Evolutionary conservation across 23 tunicate genomes (phyloP), one percentile per base, ranked within the genome.

Genomic region (Trididemnum clinides): DNA sequence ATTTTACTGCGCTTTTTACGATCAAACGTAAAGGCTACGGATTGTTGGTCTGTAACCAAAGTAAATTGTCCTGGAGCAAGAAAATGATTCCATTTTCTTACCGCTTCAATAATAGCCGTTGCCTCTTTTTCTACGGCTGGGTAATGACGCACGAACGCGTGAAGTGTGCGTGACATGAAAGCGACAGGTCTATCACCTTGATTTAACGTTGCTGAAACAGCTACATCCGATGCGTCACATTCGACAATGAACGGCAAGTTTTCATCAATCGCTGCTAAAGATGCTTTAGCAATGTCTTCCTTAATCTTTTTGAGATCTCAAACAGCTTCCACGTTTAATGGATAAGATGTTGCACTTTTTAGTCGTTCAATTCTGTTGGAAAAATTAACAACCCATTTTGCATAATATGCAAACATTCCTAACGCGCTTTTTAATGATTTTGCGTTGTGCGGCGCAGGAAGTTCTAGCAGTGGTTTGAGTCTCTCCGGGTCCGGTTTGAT

Each of bases 111-210:
- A 3, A 80, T 31, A 3, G 84, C 84, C 5, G 82, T 58, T 7
- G 88, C 88, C 49, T 84, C 82, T 32, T 74, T 84, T 31, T 84
- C 88, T 2, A 84, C 69, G 7, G 83, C 50, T 10, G 82, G 82
- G 32, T 84, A 73, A 15, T 4, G 37, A 20, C 15, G 79, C 29
- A 28, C 77, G 12, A 20, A 25, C 6, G 71, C 64, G 19, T 44
- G 63, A 7, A 76, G 30, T 10, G 65, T 39, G 5, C 84, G 19
- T 10, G 82, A 76, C 65, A 28, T 29, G 50, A 66, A 82, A 19
- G 79, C 86, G n/a, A 82, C 86, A 19, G 86, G 86, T 2, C 86
- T 27, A 39, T 27, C 70, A 19, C 28, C 27, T 76, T 76, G 82
- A 26, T 76, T 76, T 6, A 76, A 23, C 12, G 82, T 76, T 2